Percentiles rank a stretch among this genome's conserved stretches.
Conservation (phyloP, 2,888 invertebrate species). For the Nasonovia ribisnigri region DNA sequence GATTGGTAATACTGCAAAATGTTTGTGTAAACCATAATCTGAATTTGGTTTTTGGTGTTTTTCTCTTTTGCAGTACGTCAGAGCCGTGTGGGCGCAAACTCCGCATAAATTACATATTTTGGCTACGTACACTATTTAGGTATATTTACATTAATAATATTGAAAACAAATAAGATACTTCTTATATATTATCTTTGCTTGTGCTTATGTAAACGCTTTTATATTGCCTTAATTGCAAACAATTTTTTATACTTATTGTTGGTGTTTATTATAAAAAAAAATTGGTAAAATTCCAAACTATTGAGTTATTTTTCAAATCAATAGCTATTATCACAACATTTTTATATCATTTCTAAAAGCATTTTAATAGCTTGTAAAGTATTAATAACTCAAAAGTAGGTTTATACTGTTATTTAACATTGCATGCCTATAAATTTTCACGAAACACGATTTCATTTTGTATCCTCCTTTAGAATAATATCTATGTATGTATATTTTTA, state of each 20-base stretch:
- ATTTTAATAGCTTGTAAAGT: conserved; percentile 32
- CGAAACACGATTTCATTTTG: conserved; percentile 60
- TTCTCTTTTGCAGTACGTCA: conserved; percentile 85
- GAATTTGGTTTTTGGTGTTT: conserved; percentile 65
- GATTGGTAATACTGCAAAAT: conserved; percentile 61
- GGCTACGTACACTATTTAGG: conserved; percentile 63
- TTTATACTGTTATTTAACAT: conserved; percentile 48
- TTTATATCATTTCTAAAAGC: background rate
- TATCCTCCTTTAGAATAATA: conserved; percentile 1
- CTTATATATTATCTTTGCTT: conserved; percentile 50
- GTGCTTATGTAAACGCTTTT: conserved; percentile 37
- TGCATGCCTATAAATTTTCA: conserved; percentile 38
- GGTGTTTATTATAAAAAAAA: conserved; percentile 13
- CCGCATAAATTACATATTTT: conserved; percentile 63
- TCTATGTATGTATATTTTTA: background rate
- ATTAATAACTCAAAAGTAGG: conserved; percentile 23
- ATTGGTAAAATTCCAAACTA: conserved; percentile 22
- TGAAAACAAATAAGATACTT: conserved; percentile 41
- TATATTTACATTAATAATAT: conserved; percentile 61
- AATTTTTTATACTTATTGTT: background rate
- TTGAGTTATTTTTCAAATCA: background rate
- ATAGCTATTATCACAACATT: background rate
- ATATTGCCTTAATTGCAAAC: background rate
- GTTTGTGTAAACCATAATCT: conserved; percentile 63
- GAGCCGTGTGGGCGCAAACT: conserved; percentile 86